Percentiles rank a stretch among this genome's conserved stretches.
Evolutionary conservation across 2,888 invertebrate species (phyloP).

Genomic region (Xanthostigma xanthostigma): DNA sequence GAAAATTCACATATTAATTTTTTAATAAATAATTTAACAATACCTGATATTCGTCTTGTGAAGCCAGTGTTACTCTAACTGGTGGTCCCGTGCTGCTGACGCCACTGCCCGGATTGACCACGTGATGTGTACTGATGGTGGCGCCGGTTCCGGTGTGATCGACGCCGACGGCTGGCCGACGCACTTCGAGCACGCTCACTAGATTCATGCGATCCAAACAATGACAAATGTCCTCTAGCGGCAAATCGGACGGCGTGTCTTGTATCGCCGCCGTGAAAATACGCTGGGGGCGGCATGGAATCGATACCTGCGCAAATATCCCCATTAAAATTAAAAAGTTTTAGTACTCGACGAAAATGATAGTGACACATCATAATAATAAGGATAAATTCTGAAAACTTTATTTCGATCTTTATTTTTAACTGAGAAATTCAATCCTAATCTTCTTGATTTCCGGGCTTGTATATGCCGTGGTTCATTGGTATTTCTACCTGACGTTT

Average conservation of each 20-base stretch:
- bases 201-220: constrained; percentile 29
- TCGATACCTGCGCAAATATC: constrained; percentile 44
- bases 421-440: no score
- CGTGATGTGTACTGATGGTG: neutral
- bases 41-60: constrained; percentile 46
- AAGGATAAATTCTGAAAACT: no score
- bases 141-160: constrained; percentile 2
- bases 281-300: constrained; percentile 75
- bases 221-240: constrained; percentile 71
- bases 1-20: no score
- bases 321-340: no score
- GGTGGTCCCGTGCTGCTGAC: constrained; percentile 37
- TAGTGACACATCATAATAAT: no score
- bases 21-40: no score
- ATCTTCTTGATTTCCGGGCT: no score
- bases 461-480: no score
- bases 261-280: constrained; percentile 73
- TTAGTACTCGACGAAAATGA: no score
- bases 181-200: constrained; percentile 22
- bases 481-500: no score
- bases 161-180: constrained; percentile 13
- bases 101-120: constrained; percentile 6
- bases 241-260: constrained; percentile 71
- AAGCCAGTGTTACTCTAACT: constrained; percentile 58
- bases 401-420: no score